These are phyloP conservation scores for Hemicordylus capensis DNA, from an alignment of 2,113 vertebrate genomes.

Conservation along the genomic window DNA sequence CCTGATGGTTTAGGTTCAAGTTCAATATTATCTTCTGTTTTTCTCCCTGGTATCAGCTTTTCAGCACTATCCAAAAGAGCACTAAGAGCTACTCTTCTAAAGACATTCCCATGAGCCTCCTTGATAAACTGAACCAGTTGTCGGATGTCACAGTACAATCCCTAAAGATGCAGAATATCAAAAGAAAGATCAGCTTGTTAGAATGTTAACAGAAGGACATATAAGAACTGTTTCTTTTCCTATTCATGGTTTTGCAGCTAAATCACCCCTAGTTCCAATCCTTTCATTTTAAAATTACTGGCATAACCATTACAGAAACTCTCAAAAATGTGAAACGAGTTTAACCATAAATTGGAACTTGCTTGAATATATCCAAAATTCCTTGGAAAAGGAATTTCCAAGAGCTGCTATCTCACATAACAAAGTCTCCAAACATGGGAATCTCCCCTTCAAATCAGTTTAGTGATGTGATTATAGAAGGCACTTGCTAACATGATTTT, in stretches of 20 bases:
- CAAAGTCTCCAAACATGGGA: background rate
- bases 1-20: slow-evolving; percentile 80
- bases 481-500: background rate
- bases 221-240: background rate
- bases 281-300: background rate
- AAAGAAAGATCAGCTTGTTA: background rate
- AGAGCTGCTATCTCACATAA: background rate
- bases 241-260: background rate
- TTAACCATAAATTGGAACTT: background rate
- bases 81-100: slow-evolving; percentile 94
- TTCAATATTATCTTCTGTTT: slow-evolving; percentile 84
- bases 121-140: slow-evolving; percentile 99
- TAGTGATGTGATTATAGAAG: background rate
- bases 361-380: background rate
- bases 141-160: slow-evolving; percentile 96
- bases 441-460: background rate
- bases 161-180: slow-evolving; percentile 73
- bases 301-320: background rate
- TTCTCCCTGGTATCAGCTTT: slow-evolving; percentile 90
- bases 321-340: background rate
- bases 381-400: background rate
- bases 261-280: background rate
- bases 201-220: background rate
- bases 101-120: slow-evolving; percentile 97
- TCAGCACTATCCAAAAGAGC: slow-evolving; percentile 96